These are phyloP conservation scores for Lasioglossum lativentre DNA, from an alignment of 2,888 invertebrate species.

Conservation along the genomic window DNA sequence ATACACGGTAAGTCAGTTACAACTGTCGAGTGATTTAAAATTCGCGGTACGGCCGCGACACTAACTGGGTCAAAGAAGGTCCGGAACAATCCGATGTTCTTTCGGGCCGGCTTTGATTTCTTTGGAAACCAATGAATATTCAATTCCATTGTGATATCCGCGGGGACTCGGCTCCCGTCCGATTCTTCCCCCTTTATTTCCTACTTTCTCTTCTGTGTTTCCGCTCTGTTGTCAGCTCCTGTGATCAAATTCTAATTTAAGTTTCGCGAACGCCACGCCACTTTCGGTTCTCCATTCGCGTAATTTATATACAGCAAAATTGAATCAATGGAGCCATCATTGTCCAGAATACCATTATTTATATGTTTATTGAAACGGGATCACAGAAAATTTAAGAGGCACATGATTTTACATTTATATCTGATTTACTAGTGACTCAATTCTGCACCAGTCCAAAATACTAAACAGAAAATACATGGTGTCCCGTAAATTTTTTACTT, in stretches of 20 bases:
- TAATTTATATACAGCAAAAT: conserved; percentile 40
- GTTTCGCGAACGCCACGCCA: conserved; percentile 60
- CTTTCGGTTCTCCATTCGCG: conserved; percentile 60
- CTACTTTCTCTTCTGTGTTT: conserved; percentile 25
- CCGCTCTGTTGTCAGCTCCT: conserved; percentile 31
- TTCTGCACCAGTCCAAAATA: no score
- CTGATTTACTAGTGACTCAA: no score
- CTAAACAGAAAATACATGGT: no score
- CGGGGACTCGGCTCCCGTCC: conserved; percentile 19
- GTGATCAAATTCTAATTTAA: conserved; percentile 71
- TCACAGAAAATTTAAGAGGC: neutral
- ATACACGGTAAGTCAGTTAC: conserved; percentile 13
- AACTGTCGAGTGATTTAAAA: conserved; percentile 23
- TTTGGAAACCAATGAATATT: conserved; percentile 71
- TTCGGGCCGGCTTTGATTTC: conserved; percentile 49
- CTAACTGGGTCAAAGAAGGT: conserved; percentile 41
- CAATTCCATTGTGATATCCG: conserved; percentile 49
- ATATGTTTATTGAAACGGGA: neutral
- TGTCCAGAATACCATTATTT: neutral
- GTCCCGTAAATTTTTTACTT: no score
- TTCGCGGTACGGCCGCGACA: conserved; percentile 6
- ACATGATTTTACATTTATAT: neutral
- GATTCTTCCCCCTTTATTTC: conserved; percentile 19
- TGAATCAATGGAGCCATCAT: neutral
- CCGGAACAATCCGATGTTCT: conserved; percentile 31